A percentile compares a stretch with the other conserved stretches of the same genome.
Conservation (phyloP, 2,113 vertebrate genomes). For the Siphamia tubifer region DNA sequence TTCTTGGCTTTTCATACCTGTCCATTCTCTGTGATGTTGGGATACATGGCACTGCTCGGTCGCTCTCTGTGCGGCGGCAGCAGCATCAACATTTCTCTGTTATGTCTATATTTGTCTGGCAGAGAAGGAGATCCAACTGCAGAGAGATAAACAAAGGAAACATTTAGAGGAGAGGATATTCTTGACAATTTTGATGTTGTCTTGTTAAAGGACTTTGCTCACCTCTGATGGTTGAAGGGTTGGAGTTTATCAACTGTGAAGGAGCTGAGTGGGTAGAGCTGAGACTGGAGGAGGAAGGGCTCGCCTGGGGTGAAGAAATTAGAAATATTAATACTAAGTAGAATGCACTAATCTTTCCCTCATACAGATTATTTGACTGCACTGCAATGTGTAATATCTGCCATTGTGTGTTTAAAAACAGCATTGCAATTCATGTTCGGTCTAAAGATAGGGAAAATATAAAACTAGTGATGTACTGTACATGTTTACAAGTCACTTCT, state of each 20-base stretch:
- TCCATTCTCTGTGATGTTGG: slow-evolving; percentile 89
- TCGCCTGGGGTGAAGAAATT: slow-evolving; percentile 86
- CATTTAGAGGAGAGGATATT: no score
- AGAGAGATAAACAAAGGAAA: neutral
- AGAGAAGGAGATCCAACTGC: slow-evolving; percentile 92
- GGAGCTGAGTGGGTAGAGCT: slow-evolving; percentile 97
- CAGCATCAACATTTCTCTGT: slow-evolving; percentile 93
- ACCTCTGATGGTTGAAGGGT: slow-evolving; percentile 93
- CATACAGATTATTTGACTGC: no score
- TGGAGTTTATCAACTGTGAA: slow-evolving; percentile 94
- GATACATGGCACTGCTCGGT: slow-evolving; percentile 95
- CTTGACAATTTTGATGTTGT: no score
- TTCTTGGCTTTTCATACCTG: slow-evolving; percentile 86
- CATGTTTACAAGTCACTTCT: no score
- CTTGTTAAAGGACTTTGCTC: slow-evolving; percentile 42
- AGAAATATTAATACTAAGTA: no score
- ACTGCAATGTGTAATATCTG: no score
- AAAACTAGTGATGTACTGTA: no score
- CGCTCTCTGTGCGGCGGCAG: slow-evolving; percentile 90
- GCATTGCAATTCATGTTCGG: no score
- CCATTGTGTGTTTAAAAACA: no score
- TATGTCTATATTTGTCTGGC: slow-evolving; percentile 94
- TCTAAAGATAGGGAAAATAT: no score
- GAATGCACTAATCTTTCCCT: no score
- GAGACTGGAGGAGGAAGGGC: slow-evolving; percentile 95